phyloP scores from a whole-genome alignment of 2,113 vertebrate species.

The Malurus cyaneus region DNA sequence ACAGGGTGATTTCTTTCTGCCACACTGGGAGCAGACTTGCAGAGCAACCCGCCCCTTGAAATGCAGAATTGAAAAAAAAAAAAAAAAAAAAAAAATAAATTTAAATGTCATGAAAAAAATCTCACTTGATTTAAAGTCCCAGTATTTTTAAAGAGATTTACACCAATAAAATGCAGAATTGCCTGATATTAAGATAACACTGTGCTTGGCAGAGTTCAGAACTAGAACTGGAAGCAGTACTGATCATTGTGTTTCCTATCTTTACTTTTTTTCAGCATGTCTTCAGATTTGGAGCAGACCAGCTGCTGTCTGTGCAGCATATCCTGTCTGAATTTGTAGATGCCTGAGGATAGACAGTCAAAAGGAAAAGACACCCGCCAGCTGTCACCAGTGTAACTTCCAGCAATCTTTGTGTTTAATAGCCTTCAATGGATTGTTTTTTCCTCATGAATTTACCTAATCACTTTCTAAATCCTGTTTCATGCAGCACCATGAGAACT shows the following conservation, averaged over 20 bases:
- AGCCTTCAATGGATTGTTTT: neutral
- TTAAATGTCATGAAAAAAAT: neutral
- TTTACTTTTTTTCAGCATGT: neutral
- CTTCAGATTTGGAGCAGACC: neutral
- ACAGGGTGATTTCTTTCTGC: neutral
- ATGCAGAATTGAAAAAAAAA: neutral
- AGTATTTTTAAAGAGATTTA: neutral
- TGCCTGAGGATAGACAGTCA: neutral
- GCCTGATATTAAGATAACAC: neutral
- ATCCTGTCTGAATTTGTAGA: neutral
- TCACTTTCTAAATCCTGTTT: conserved; percentile 42
- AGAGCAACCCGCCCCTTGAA: neutral
- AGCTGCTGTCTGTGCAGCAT: neutral
- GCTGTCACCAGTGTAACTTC: neutral
- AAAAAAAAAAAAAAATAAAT: neutral
- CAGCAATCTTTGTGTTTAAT: neutral
- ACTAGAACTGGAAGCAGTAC: neutral
- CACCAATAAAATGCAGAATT: neutral
- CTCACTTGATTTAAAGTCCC: neutral
- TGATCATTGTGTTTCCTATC: neutral
- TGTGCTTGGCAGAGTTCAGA: neutral
- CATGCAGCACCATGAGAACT: neutral
- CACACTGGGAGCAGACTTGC: neutral
- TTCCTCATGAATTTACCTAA: conserved; percentile 5
- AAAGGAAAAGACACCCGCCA: neutral